Evolutionary conservation across 2,888 invertebrate genomes (phyloP).

Genomic region (Diaperis boleti): DNA sequence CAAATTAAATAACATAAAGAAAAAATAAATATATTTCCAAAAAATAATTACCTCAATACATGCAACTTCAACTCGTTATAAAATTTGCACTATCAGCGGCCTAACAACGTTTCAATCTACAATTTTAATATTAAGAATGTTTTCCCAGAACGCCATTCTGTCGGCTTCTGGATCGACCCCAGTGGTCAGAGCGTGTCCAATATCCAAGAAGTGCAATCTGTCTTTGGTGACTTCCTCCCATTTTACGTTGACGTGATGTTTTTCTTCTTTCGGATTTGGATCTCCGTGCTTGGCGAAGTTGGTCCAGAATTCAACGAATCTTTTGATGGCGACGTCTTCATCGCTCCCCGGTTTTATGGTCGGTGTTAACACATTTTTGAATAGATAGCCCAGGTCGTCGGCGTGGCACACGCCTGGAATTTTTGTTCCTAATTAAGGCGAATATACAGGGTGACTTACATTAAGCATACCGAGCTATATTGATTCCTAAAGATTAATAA

Average conservation of each 20-base stretch:
- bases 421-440: slow-evolving; percentile 1
- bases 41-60: too few species aligned
- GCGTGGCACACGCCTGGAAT: slow-evolving; percentile 50
- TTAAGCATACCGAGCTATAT: too few species aligned
- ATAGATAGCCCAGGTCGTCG: slow-evolving; percentile 54
- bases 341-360: slow-evolving; percentile 47
- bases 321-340: slow-evolving; percentile 52
- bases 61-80: too few species aligned
- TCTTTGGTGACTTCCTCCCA: slow-evolving; percentile 36
- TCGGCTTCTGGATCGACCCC: slow-evolving; percentile 37
- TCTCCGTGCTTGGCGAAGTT: slow-evolving; percentile 56
- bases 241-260: slow-evolving; percentile 28
- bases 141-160: slow-evolving; percentile 36
- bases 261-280: slow-evolving; percentile 46
- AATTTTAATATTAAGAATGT: slow-evolving; percentile 20
- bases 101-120: too few species aligned
- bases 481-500: too few species aligned
- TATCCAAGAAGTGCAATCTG: slow-evolving; percentile 30
- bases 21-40: too few species aligned
- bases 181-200: slow-evolving; percentile 25
- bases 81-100: too few species aligned
- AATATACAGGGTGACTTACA: too few species aligned
- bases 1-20: too few species aligned
- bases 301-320: slow-evolving; percentile 55
- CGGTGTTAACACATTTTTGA: slow-evolving; percentile 46